Conservation (phyloP, 2,797 vertebrate genomes). For the Pangasius krempfi region DNA sequence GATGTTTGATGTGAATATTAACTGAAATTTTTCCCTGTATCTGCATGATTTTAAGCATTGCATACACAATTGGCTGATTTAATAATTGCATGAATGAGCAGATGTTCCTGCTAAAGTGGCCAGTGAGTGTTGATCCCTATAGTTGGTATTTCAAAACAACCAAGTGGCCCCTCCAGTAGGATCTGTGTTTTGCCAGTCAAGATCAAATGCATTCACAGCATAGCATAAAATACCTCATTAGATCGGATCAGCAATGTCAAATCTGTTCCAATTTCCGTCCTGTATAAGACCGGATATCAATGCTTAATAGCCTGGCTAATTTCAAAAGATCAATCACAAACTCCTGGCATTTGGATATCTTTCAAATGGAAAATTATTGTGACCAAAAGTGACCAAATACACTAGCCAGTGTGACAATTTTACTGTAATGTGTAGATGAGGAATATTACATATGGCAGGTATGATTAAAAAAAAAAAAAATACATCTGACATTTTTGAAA, state of each 20-base stretch:
- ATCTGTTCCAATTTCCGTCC: not conserved
- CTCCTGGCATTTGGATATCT: not conserved
- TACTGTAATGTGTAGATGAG: not conserved
- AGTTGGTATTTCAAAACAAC: slow-evolving; percentile 5
- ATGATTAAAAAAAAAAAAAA: not conserved
- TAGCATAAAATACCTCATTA: not conserved
- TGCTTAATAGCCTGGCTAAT: not conserved
- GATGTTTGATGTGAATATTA: not conserved
- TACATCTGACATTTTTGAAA: not conserved
- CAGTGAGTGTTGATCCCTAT: not conserved
- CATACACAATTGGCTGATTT: not conserved
- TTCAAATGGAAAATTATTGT: not conserved
- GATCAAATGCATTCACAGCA: not conserved
- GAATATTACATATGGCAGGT: not conserved
- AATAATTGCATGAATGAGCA: not conserved
- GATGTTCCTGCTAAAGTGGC: not conserved
- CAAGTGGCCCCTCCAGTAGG: not conserved
- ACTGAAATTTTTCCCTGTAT: not conserved
- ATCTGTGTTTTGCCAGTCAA: not conserved
- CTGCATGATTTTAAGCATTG: not conserved
- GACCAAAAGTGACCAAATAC: not conserved
- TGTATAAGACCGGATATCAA: not conserved
- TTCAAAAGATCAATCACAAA: slow-evolving; percentile 13
- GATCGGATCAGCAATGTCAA: not conserved
- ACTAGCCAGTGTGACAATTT: not conserved